Evolutionary conservation across 2,113 vertebrate genomes (phyloP).

Genomic region (Nestor notabilis): DNA sequence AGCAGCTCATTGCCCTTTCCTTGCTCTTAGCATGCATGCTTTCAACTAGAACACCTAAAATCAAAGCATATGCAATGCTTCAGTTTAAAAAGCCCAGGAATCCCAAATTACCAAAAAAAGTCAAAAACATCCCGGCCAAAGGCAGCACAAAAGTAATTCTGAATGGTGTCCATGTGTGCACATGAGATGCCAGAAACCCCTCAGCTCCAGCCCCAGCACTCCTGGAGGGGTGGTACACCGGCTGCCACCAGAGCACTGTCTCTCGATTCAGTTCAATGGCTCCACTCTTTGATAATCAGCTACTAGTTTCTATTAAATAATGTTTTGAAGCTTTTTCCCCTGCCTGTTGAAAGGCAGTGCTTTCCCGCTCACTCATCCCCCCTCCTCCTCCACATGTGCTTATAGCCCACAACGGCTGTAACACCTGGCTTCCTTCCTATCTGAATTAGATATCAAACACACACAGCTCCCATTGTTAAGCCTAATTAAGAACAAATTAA

Average conservation of each 20-base stretch:
- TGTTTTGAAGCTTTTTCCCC: neutral
- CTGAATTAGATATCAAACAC: neutral
- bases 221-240: neutral
- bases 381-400: neutral
- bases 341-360: neutral
- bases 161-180: accelerated
- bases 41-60: neutral
- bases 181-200: accelerated
- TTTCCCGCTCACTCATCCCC: neutral
- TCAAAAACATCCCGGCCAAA: neutral
- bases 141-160: neutral
- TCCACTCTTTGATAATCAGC: neutral
- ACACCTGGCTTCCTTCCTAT: neutral
- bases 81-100: neutral
- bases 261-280: accelerated
- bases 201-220: neutral
- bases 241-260: neutral
- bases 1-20: neutral
- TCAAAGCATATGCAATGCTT: neutral
- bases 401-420: neutral
- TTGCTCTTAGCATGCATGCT: neutral
- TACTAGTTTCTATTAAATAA: neutral
- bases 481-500: constrained; percentile 48
- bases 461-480: neutral
- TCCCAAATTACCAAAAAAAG: neutral